Percentiles rank a stretch among this genome's conserved stretches.
These are phyloP conservation scores for Dysdera silvatica DNA, from an alignment of 1,140 invertebrate genomes.

Conservation along the genomic window DNA sequence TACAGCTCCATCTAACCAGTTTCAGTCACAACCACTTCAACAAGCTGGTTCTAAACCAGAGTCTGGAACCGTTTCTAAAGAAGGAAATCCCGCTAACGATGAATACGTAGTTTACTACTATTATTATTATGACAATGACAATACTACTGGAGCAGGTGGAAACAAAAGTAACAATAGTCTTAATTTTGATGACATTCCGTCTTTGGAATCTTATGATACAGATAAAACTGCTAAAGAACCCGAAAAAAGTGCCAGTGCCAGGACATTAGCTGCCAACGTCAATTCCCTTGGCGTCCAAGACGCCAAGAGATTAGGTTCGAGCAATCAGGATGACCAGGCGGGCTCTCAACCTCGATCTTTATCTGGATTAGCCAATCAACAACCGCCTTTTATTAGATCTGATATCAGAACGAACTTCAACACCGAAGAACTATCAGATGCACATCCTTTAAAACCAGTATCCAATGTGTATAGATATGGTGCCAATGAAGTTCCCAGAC, in stretches of 20 bases:
- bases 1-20: background rate
- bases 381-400: no score
- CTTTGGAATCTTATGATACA: slow-evolving; percentile 23
- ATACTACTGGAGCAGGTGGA: background rate
- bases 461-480: slow-evolving; percentile 24
- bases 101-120: slow-evolving; percentile 30
- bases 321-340: no score
- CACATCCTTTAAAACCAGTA: slow-evolving; percentile 4
- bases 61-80: slow-evolving; percentile 6
- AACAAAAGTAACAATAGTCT: slow-evolving; percentile 14
- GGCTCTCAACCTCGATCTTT: slow-evolving; percentile 2
- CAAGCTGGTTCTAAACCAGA: slow-evolving; percentile 9
- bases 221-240: background rate
- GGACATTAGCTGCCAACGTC: background rate
- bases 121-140: slow-evolving; percentile 29
- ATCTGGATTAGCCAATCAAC: background rate
- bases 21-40: background rate
- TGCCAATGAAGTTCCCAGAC: slow-evolving; percentile 20
- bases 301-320: background rate
- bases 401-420: background rate
- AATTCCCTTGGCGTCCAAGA: background rate
- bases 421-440: background rate
- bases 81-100: slow-evolving; percentile 19
- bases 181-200: slow-evolving; percentile 29
- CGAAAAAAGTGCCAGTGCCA: background rate